Evolutionary conservation across 1,140 invertebrate genomes (phyloP), one percentile per base, ranked within the genome.

Genomic region (Harlomillsia oculata): DNA sequence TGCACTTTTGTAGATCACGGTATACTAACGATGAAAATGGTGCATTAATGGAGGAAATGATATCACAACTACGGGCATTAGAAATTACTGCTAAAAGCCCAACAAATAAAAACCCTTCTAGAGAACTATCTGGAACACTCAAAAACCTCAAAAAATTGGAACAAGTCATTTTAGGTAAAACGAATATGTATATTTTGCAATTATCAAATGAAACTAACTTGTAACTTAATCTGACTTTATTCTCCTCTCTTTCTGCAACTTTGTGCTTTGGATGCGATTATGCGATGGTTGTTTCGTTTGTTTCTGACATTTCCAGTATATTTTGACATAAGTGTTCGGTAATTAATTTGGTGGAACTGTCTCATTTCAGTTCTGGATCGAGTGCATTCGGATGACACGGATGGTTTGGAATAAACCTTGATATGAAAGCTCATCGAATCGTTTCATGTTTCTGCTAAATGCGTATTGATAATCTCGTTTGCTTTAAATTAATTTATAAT

Each of bases 141-240:
- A 76, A 76, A 58, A 79, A 80, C 68, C 68, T 81, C 26, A 77
- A 79, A 60, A 76, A 76, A 64, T 69, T 80, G 34, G 78, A 80
- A 66, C 76, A 78, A 61, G 76, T 75, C 59, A 68, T 79, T 39
- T 73, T 77, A 69, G 73, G 78, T 80, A 72, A 65, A 67, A 55
- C 5, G 26, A n/a, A 39, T 16, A 23, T 21, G 28, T 53, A 57
- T 43, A 28, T 28, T n/a, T n/a, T n/a, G n/a, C n/a, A n/a, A n/a
- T n/a, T n/a, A n/a, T n/a, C 45, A 49, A 43, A 23, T 60, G 25
- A 13, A 20, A 37, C 51, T 26, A 45, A 14, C 23, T 26, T 49
- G 13, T 41, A 14, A 25, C 32, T 23, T 25, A 34, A 25, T 40
- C 14, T 48, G n/a, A n/a, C 25, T 34, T 46, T 14, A 53, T 43